Evolutionary conservation across 2,113 vertebrate genomes (phyloP).

Genomic region (Microcebus griseorufus): DNA sequence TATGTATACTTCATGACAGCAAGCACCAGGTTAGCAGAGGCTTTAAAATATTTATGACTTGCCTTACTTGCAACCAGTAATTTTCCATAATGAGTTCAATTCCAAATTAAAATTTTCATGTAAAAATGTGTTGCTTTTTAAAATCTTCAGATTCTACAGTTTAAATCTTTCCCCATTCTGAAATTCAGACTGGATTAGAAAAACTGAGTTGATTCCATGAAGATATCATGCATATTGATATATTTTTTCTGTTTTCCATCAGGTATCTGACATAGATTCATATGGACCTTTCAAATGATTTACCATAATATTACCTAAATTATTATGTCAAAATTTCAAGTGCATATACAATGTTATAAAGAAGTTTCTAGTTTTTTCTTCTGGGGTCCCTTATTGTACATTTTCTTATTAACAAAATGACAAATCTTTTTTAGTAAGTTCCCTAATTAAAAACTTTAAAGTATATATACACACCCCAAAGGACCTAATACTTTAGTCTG

Average conservation of each 20-base stretch:
- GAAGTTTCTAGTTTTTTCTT: neutral
- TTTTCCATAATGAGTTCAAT: neutral
- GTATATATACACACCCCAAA: neutral
- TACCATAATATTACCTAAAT: neutral
- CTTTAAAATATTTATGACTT: slow-evolving; percentile 42
- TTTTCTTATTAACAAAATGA: slow-evolving; percentile 17
- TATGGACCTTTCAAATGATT: slow-evolving; percentile 17
- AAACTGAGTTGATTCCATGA: neutral
- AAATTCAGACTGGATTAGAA: neutral
- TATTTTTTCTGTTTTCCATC: neutral
- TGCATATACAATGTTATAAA: neutral
- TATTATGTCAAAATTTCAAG: neutral
- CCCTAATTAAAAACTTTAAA: neutral
- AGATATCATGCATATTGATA: neutral
- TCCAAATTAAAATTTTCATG: slow-evolving; percentile 9
- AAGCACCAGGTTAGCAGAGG: neutral
- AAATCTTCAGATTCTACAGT: neutral
- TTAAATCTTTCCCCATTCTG: neutral
- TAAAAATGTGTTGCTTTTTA: slow-evolving; percentile 6
- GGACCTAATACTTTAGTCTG: neutral
- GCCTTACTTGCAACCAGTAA: neutral
- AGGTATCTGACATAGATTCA: neutral
- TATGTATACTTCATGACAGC: neutral
- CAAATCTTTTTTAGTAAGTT: neutral
- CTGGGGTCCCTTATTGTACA: neutral